Evolutionary conservation across 2,113 vertebrate species (phyloP).

Genomic region (Perca schrenkii): DNA sequence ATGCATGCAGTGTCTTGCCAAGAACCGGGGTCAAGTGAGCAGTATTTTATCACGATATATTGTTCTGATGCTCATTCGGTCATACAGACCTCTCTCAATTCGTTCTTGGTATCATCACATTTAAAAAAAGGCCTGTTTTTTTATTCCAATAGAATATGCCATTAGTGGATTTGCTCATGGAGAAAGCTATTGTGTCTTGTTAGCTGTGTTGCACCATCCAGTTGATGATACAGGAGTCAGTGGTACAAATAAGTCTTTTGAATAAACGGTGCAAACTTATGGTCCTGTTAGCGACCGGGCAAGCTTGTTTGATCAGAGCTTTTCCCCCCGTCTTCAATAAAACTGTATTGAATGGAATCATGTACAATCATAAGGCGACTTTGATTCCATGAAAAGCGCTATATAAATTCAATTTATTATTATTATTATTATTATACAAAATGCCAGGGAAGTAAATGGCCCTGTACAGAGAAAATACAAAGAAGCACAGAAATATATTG

Average conservation of each 20-base stretch:
- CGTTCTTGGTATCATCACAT: not conserved
- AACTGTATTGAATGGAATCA: not conserved
- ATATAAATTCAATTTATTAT: no score
- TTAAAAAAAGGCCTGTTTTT: not conserved
- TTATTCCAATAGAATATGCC: not conserved
- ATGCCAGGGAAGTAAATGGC: not conserved
- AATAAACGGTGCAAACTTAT: not conserved
- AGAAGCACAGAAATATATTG: not conserved
- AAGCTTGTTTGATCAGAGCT: not conserved
- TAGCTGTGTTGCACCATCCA: not conserved
- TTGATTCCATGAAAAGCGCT: no score
- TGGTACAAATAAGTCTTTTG: not conserved
- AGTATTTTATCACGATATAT: constrained; percentile 9
- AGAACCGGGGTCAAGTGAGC: constrained; percentile 8
- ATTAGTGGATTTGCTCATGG: not conserved
- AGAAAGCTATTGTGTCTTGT: not conserved
- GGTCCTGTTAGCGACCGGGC: not conserved
- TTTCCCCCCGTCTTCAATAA: not conserved
- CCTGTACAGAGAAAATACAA: not conserved
- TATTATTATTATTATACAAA: no score
- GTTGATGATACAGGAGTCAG: not conserved
- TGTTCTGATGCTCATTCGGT: constrained; percentile 1
- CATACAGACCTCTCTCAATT: not conserved
- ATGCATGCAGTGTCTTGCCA: constrained; percentile 10
- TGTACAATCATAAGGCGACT: not conserved